Percentiles rank a stretch among this genome's conserved stretches.
Evolutionary conservation across 2,888 invertebrate genomes (phyloP).

Genomic region (Dione juno): DNA sequence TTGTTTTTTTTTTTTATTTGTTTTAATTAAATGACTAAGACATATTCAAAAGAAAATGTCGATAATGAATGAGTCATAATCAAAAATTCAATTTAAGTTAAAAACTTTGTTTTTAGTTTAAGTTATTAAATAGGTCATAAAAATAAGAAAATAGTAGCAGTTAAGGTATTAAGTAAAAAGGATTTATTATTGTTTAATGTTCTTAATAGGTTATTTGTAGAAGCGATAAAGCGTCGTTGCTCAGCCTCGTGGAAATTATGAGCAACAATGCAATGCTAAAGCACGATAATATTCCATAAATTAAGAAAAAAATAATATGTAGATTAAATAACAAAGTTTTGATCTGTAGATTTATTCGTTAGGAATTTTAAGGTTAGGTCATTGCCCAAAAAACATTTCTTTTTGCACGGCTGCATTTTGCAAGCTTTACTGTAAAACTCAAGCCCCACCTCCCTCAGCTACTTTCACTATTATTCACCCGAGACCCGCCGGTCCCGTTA

Average conservation of each 20-base stretch:
- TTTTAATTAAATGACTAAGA: background rate
- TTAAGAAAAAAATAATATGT: background rate
- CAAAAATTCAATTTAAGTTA: too few species aligned
- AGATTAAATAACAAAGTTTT: background rate
- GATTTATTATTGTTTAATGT: slow-evolving; percentile 16
- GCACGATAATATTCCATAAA: background rate
- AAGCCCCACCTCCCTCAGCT: slow-evolving; percentile 26
- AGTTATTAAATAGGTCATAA: background rate
- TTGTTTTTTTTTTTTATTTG: background rate
- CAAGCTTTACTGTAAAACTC: slow-evolving; percentile 12
- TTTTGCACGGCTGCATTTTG: background rate
- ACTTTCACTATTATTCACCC: slow-evolving; percentile 45
- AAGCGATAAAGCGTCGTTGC: slow-evolving; percentile 15
- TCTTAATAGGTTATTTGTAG: slow-evolving; percentile 22
- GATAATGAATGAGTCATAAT: too few species aligned
- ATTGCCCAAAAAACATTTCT: background rate
- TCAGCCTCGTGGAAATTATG: slow-evolving; percentile 17
- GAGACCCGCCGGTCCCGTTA: slow-evolving; percentile 42
- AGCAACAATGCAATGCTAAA: slow-evolving; percentile 5
- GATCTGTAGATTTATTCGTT: background rate
- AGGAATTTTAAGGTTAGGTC: slow-evolving; percentile 21
- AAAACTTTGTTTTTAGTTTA: background rate
- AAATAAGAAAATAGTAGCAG: background rate
- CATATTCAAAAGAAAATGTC: too few species aligned
- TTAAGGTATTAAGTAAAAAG: background rate